Evolutionary conservation across 1,140 invertebrate species (phyloP), one percentile per base, ranked within the genome.

Genomic region (Bombus huntii): DNA sequence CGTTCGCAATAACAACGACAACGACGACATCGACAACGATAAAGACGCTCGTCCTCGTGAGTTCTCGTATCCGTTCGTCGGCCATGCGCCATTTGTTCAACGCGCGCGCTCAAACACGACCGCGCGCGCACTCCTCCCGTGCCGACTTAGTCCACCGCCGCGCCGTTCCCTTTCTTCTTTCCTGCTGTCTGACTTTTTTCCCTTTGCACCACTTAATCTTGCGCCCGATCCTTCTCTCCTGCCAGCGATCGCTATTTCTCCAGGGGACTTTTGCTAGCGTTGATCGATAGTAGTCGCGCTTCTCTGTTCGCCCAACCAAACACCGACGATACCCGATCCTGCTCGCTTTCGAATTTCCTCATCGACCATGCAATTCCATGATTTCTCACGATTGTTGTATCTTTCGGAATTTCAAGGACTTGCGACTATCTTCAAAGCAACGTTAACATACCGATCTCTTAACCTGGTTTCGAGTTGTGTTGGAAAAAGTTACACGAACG

Each of bases 41-140:
- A 37, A 57, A 44, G 15, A 53, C 47, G 18, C 47, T 53, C 47
- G 47, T 53, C 47, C 47, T 53, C 47, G 47, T 22, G 47, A 53
- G 18, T 82, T 73, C 73, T 78, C 78, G 70, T 76, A 34, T 80
- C 66, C 68, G 68, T 74, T 25, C 42, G 77, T 31, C 66, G 66
- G 73, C 31, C 71, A 87, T 88, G 80, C 86, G 86, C 78, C 84
- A 85, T 81, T 85, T 62, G 68, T 74, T 73, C 84, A 34, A 34
- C 44, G 31, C 37, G 34, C 71, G 28, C 68, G 15, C 57, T 25
- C 47, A 13, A 10, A 39, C 34, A 39, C 57, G 77, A n/a, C 2
- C 72, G 47, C 74, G 53, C 83, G 34, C 70, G 22, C 66, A 25
- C 68, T 31, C 31, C 44, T 59, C 62, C 65, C 2, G 6, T 18